Conservation (phyloP, 1,140 invertebrate genomes). For the Drosophila lacteicornis region DNA sequence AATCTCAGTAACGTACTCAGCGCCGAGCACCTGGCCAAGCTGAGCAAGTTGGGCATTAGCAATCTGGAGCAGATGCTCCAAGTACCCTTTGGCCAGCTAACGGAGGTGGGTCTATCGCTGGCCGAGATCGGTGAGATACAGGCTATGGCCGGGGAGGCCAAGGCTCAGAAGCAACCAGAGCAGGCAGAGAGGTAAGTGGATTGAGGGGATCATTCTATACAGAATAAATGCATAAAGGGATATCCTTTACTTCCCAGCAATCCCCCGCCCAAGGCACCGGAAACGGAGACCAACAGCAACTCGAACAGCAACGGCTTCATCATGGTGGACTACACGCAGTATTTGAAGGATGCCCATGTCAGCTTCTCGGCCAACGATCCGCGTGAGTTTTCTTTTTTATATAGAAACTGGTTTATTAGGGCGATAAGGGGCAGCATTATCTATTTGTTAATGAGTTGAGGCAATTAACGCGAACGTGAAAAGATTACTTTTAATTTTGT, state of each 20-base stretch:
- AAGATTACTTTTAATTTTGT: too few species aligned
- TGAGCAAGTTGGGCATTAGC: conserved; percentile 86
- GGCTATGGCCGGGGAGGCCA: conserved; percentile 85
- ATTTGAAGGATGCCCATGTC: conserved; percentile 84
- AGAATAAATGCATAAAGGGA: too few species aligned
- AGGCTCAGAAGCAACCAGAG: conserved; percentile 13
- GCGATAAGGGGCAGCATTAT: not conserved
- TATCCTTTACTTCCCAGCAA: not conserved
- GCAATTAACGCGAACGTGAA: not conserved
- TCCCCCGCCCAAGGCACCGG: conserved; percentile 29
- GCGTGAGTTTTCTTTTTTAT: conserved; percentile 41
- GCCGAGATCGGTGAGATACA: conserved; percentile 87
- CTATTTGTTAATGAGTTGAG: not conserved
- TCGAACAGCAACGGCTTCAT: conserved; percentile 76
- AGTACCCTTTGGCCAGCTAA: conserved; percentile 87
- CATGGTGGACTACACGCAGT: conserved; percentile 82
- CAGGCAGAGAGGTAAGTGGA: conserved; percentile 5
- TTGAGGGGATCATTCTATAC: not conserved
- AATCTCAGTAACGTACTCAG: conserved; percentile 87
- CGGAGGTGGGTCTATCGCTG: conserved; percentile 86
- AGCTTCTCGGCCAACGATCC: conserved; percentile 67
- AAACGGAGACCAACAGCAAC: conserved; percentile 61
- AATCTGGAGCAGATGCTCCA: conserved; percentile 87
- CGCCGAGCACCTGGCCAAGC: conserved; percentile 86
- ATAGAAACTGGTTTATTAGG: not conserved